Evolutionary conservation across 2,797 vertebrate species (phyloP).

Genomic region (Gymnopithys bicolor): DNA sequence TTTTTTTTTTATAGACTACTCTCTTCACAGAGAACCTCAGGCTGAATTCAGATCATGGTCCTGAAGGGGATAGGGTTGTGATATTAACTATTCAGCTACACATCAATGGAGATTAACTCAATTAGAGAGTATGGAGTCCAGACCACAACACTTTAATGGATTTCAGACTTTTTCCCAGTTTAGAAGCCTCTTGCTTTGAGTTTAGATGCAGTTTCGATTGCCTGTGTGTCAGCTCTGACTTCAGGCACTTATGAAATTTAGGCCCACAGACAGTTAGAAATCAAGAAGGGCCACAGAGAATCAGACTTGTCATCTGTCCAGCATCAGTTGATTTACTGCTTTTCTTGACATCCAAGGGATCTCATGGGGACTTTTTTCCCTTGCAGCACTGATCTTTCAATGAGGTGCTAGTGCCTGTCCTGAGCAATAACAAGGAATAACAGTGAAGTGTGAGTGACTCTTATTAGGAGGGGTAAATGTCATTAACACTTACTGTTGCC

Average conservation of each 20-base stretch:
- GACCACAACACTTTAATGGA: slow-evolving; percentile 42
- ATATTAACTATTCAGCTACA: slow-evolving; percentile 57
- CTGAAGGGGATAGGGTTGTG: slow-evolving; percentile 60
- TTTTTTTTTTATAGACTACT: neutral
- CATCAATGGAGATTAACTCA: slow-evolving; percentile 49
- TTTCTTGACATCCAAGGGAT: slow-evolving; percentile 69
- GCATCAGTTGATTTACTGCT: slow-evolving; percentile 75
- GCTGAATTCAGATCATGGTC: slow-evolving; percentile 59
- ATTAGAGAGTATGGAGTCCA: slow-evolving; percentile 2
- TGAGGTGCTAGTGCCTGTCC: slow-evolving; percentile 78
- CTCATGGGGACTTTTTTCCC: slow-evolving; percentile 71
- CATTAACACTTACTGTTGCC: slow-evolving; percentile 73
- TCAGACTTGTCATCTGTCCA: slow-evolving; percentile 72
- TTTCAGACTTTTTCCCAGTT: slow-evolving; percentile 30
- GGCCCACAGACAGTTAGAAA: slow-evolving; percentile 33
- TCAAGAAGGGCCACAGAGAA: slow-evolving; percentile 60
- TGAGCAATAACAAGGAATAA: slow-evolving; percentile 76
- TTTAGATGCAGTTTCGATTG: slow-evolving; percentile 56
- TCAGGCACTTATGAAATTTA: slow-evolving; percentile 42
- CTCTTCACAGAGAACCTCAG: slow-evolving; percentile 41
- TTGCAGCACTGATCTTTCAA: slow-evolving; percentile 77
- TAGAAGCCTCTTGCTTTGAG: slow-evolving; percentile 1
- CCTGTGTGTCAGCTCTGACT: slow-evolving; percentile 63
- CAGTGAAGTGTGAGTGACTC: slow-evolving; percentile 77
- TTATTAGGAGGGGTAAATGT: slow-evolving; percentile 78